Evolutionary conservation across 1,140 invertebrate species (phyloP), one percentile per base, ranked within the genome.

Genomic region (Drosophila bocqueti): DNA sequence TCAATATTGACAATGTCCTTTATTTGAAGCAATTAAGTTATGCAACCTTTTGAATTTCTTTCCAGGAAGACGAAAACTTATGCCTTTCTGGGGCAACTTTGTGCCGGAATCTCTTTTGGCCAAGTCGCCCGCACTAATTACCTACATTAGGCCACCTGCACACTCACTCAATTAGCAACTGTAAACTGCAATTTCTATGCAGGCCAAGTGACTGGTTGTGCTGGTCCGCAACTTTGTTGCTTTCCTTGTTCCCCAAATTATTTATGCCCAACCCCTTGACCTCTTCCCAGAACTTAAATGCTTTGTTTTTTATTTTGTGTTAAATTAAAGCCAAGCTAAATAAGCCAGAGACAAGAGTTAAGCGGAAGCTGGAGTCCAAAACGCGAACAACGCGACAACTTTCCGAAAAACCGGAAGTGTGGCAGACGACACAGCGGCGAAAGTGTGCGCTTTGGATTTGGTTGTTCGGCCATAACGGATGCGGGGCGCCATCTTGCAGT

Each of bases 81-180:
- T 54, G 24, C n/a, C 10, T 24, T 49, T 34, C 26, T 13, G 49
- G 36, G 46, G 61, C 63, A 65, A 68, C 38, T 76, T 60, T 47
- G 34, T 58, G 9, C 26, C 15, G 64, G 47, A 66, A 59, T 80
- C 67, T 64, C 68, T 83, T 78, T 80, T n/a, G 58, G 72, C 61
- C 75, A 74, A 82, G 45, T 75, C 71, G 66, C 69, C 54, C 50
- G 55, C 81, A 74, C 81, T 87, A 87, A 87, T 87, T 87, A 87
- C 84, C 85, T 75, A 83, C 84, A 84, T 87, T 89, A 87, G 65
- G 66, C 66, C 74, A 87, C 77, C 84, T 89, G 84, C 84, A 90
- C 81, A 86, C 69, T 78, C 78, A 87, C 84, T 87, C 84, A 87
- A 87, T 87, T 87, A 87, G 81, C 85, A 89, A 79, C 81, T 76